These are phyloP conservation scores for Archips crataeganus DNA, from an alignment of 2,888 invertebrate genomes.

Conservation along the genomic window DNA sequence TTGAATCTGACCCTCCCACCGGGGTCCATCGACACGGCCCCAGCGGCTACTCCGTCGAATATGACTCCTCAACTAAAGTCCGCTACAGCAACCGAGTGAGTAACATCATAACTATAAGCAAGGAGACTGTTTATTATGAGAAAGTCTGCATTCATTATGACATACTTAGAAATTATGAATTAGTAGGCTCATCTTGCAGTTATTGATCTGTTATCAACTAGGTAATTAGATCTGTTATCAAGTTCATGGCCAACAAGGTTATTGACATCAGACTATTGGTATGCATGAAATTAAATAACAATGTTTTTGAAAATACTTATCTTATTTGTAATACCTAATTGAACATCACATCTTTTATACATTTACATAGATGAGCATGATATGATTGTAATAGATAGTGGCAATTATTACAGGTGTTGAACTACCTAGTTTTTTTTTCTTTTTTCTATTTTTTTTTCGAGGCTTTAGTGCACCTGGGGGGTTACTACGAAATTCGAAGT, in stretches of 20 bases:
- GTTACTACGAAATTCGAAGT: no score
- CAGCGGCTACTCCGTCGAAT: constrained; percentile 86
- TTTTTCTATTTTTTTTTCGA: no score
- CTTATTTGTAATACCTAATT: no score
- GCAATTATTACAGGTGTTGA: no score
- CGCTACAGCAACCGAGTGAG: constrained; percentile 85
- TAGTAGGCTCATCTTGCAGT: neutral
- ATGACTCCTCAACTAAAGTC: constrained; percentile 86
- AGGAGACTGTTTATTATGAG: no score
- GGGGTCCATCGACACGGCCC: constrained; percentile 92
- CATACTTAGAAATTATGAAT: neutral
- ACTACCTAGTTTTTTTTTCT: neutral
- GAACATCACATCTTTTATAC: neutral
- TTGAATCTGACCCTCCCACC: constrained; percentile 95
- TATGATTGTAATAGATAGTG: neutral
- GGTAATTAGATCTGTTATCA: constrained; percentile 29
- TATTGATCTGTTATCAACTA: constrained; percentile 34
- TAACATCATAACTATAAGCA: constrained; percentile 41
- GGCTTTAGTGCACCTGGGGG: no score
- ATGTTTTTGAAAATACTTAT: neutral
- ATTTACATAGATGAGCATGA: neutral
- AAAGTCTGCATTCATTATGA: neutral
- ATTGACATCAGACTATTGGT: neutral
- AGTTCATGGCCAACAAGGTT: constrained; percentile 21
- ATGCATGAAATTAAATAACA: neutral